Evolutionary conservation across 2,888 invertebrate genomes (phyloP).

Genomic region (Phytoseiulus persimilis): DNA sequence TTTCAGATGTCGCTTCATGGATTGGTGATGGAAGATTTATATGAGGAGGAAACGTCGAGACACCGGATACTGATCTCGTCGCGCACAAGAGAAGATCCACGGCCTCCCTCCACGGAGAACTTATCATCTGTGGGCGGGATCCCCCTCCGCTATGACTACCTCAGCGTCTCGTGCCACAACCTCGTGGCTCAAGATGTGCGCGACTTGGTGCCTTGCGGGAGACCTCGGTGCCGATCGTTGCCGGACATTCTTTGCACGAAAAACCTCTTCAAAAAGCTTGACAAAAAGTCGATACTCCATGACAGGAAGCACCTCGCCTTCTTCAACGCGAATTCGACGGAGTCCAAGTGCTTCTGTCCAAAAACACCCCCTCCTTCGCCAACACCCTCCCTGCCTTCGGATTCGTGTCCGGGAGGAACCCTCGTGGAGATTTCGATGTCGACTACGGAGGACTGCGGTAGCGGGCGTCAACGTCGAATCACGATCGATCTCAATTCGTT

Average conservation of each 20-base stretch:
- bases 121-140: background rate
- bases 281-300: background rate
- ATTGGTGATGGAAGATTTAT: conserved; percentile 79
- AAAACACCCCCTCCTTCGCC: conserved; percentile 63
- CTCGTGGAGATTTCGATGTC: conserved; percentile 53
- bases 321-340: background rate
- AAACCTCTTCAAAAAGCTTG: conserved; percentile 49
- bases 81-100: conserved; percentile 40
- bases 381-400: conserved; percentile 43
- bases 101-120: too few species aligned
- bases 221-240: conserved; percentile 51
- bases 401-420: conserved; percentile 55
- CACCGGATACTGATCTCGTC: conserved; percentile 77
- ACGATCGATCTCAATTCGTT: conserved; percentile 78
- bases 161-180: conserved; percentile 19
- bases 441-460: conserved; percentile 53
- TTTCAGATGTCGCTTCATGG: conserved; percentile 68
- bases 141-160: conserved; percentile 23
- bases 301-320: background rate
- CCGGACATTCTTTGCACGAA: conserved; percentile 58
- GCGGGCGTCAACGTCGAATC: conserved; percentile 53
- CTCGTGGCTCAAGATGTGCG: background rate
- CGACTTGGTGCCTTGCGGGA: background rate
- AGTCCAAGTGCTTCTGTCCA: conserved; percentile 48
- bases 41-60: conserved; percentile 66